These are phyloP conservation scores for Eulemur coronatus DNA, from an alignment of 2,797 vertebrate genomes.

Conservation along the genomic window DNA sequence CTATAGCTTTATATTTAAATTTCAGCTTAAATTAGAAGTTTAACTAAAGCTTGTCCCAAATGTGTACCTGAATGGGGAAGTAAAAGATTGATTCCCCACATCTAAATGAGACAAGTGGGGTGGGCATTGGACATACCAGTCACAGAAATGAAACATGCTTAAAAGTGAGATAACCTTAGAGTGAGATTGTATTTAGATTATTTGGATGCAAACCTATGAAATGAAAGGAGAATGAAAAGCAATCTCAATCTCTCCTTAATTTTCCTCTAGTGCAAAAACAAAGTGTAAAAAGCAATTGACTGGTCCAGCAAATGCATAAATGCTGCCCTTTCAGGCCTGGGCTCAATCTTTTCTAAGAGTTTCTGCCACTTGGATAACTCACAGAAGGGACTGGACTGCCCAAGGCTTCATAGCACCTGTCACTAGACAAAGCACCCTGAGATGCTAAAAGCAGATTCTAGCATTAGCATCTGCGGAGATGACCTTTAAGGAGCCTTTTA, in stretches of 20 bases:
- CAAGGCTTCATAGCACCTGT: background rate
- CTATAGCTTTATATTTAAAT: slow-evolving; percentile 26
- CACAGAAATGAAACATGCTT: background rate
- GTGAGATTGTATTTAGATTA: background rate
- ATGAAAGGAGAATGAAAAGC: slow-evolving; percentile 29
- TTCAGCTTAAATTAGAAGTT: background rate
- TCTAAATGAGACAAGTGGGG: slow-evolving; percentile 18
- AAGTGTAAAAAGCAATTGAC: slow-evolving; percentile 14
- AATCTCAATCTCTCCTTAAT: background rate
- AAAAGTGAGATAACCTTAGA: background rate
- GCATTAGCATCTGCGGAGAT: background rate
- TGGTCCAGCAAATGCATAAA: background rate
- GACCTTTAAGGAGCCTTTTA: slow-evolving; percentile 54
- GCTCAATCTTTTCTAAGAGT: slow-evolving; percentile 42
- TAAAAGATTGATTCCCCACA: slow-evolving; percentile 4
- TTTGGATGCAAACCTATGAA: background rate
- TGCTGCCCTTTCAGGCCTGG: background rate
- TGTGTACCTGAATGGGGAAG: background rate
- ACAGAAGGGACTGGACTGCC: background rate
- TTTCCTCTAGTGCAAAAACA: slow-evolving; percentile 17
- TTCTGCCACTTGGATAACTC: slow-evolving; percentile 48
- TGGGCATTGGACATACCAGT: background rate
- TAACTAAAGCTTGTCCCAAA: background rate
- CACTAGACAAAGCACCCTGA: slow-evolving; percentile 53
- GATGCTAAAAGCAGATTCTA: slow-evolving; percentile 38